Percentiles rank a stretch among this genome's conserved stretches.
Conservation (phyloP, 2,113 vertebrate genomes). For the Peromyscus maniculatus region DNA sequence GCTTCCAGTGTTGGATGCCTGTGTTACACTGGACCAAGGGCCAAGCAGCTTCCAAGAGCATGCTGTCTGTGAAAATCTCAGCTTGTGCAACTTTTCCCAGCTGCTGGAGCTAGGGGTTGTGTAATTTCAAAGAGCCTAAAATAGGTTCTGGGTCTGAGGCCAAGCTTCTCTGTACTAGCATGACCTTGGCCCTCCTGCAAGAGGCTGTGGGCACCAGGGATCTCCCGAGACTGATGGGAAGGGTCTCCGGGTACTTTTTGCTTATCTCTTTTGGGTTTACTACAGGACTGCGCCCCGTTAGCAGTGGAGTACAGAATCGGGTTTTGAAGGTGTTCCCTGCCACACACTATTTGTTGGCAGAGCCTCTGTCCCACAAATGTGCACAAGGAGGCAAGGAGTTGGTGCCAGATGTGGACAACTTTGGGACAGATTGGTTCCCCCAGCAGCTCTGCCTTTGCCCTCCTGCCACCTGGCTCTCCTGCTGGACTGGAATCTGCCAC, state of each 20-base stretch:
- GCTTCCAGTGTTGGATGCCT: constrained; percentile 20
- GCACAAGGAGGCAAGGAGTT: not conserved
- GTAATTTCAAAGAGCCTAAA: constrained; percentile 80
- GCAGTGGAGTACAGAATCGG: not conserved
- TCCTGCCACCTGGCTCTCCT: constrained; percentile 48
- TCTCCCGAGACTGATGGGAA: not conserved
- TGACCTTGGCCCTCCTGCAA: constrained; percentile 75
- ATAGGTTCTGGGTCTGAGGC: constrained; percentile 70
- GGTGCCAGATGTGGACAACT: not conserved
- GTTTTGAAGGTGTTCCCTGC: not conserved
- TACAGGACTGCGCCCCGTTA: not conserved
- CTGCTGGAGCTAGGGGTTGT: constrained; percentile 67
- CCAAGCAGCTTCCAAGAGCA: constrained; percentile 56
- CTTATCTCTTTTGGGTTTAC: not conserved
- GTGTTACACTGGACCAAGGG: constrained; percentile 32
- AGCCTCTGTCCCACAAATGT: not conserved
- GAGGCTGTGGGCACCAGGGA: constrained; percentile 8
- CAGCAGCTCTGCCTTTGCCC: not conserved
- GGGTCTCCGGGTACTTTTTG: constrained; percentile 6
- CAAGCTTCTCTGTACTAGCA: constrained; percentile 67
- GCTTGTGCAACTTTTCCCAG: constrained; percentile 74
- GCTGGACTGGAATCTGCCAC: constrained; percentile 53
- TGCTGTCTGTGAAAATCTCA: constrained; percentile 72
- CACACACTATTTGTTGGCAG: not conserved
- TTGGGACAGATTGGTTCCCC: not conserved